Evolutionary conservation across 1,140 invertebrate genomes (phyloP).

Genomic region (Dysdera silvatica): DNA sequence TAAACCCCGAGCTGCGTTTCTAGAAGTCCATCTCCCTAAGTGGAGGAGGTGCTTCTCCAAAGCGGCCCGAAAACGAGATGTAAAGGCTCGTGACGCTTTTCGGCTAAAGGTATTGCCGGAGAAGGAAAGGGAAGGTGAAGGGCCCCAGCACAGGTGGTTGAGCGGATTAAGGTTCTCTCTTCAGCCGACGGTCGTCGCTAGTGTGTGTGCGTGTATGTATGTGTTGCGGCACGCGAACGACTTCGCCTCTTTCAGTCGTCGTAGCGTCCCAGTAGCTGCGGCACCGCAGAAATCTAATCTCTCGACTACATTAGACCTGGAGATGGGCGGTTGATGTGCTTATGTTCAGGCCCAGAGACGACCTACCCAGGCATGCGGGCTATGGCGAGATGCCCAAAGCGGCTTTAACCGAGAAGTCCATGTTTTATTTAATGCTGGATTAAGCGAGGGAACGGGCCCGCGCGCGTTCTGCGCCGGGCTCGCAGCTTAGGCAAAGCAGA

Average conservation of each 20-base stretch:
- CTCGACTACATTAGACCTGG: slow-evolving; percentile 27
- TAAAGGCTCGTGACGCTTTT: slow-evolving; percentile 21
- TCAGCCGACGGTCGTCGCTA: neutral
- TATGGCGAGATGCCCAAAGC: slow-evolving; percentile 28
- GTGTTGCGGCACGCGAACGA: neutral
- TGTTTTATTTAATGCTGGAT: slow-evolving; percentile 31
- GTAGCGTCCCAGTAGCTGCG: no score
- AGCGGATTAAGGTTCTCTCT: slow-evolving; percentile 20
- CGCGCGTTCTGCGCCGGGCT: slow-evolving; percentile 14
- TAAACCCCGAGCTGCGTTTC: no score
- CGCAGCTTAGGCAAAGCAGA: slow-evolving; percentile 28
- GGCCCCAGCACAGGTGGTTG: slow-evolving; percentile 25
- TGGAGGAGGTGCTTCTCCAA: slow-evolving; percentile 17
- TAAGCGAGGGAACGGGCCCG: slow-evolving; percentile 15
- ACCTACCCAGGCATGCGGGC: neutral
- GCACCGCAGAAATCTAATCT: slow-evolving; percentile 25
- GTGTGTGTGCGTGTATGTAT: neutral
- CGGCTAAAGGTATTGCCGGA: slow-evolving; percentile 28
- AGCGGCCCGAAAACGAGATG: slow-evolving; percentile 23
- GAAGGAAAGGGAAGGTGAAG: no score
- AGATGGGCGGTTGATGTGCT: slow-evolving; percentile 25
- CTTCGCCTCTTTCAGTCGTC: no score
- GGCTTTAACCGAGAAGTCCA: slow-evolving; percentile 26
- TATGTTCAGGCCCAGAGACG: neutral
- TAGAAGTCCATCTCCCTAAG: slow-evolving; percentile 12